Conservation (phyloP, 1,140 invertebrate species). For the Wiebesia pumilae region DNA sequence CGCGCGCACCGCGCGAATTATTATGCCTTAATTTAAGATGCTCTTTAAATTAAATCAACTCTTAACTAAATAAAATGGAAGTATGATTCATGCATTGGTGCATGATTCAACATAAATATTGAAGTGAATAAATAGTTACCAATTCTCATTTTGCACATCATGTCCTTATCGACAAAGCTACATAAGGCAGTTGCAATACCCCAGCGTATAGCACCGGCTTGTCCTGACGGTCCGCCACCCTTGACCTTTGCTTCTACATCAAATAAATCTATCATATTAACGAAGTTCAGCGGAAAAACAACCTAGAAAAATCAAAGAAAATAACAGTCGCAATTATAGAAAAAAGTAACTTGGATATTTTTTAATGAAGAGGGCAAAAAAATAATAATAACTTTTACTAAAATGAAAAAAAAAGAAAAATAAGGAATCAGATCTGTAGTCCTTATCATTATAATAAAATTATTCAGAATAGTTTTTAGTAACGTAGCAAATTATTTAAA, state of each 20-base stretch:
- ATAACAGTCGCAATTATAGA: background rate
- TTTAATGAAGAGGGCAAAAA: background rate
- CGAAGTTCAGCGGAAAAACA: constrained; percentile 90
- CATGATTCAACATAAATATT: background rate
- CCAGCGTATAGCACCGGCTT: constrained; percentile 90
- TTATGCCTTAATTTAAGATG: too few relatives aligned
- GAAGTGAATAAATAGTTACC: constrained; percentile 74
- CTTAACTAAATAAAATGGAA: too few relatives aligned
- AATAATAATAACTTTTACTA: background rate
- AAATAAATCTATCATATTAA: constrained; percentile 83
- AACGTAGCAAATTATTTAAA: background rate
- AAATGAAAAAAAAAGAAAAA: background rate
- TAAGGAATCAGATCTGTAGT: background rate
- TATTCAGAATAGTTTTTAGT: background rate
- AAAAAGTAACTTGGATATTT: background rate
- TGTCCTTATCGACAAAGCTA: constrained; percentile 86
- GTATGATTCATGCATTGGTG: background rate
- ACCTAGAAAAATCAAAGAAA: constrained; percentile 74
- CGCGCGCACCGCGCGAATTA: too few relatives aligned
- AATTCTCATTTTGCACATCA: constrained; percentile 90
- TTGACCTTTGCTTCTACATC: constrained; percentile 88
- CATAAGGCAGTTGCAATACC: constrained; percentile 87
- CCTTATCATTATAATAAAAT: background rate
- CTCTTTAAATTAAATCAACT: too few relatives aligned
- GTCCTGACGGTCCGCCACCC: constrained; percentile 82